Evolutionary conservation across 2,797 vertebrate species (phyloP).

Genomic region (Molossus molossus): DNA sequence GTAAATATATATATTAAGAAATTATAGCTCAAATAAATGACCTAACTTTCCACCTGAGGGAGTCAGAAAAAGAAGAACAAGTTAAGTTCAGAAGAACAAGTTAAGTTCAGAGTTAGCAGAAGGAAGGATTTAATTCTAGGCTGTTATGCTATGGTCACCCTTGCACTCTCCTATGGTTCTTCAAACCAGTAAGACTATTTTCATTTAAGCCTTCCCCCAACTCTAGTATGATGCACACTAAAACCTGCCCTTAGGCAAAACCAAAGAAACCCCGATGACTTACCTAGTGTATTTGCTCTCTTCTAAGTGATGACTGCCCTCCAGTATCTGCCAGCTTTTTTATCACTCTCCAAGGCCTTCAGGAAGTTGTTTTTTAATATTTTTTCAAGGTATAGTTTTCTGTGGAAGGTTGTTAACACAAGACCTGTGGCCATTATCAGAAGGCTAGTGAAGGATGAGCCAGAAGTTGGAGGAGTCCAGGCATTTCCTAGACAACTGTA

Average conservation of each 20-base stretch:
- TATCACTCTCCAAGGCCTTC: background rate
- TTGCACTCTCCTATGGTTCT: background rate
- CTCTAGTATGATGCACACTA: background rate
- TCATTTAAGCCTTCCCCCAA: background rate
- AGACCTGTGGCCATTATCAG: background rate
- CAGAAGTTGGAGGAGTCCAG: background rate
- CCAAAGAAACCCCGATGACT: background rate
- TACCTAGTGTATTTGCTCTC: background rate
- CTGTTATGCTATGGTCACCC: background rate
- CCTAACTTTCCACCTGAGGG: background rate
- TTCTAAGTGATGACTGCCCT: background rate
- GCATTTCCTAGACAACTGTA: background rate
- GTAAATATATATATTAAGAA: background rate
- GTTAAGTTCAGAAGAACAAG: background rate
- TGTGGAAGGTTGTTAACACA: background rate
- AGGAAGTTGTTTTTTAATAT: background rate
- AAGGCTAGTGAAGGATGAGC: background rate
- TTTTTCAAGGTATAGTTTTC: background rate
- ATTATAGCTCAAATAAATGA: background rate
- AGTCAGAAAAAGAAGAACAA: background rate
- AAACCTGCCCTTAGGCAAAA: background rate
- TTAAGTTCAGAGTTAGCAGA: background rate
- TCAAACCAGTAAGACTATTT: slow-evolving; percentile 7
- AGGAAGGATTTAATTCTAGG: background rate
- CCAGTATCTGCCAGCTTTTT: background rate